Conservation (phyloP, 2,113 vertebrate species). For the Lontra canadensis region DNA sequence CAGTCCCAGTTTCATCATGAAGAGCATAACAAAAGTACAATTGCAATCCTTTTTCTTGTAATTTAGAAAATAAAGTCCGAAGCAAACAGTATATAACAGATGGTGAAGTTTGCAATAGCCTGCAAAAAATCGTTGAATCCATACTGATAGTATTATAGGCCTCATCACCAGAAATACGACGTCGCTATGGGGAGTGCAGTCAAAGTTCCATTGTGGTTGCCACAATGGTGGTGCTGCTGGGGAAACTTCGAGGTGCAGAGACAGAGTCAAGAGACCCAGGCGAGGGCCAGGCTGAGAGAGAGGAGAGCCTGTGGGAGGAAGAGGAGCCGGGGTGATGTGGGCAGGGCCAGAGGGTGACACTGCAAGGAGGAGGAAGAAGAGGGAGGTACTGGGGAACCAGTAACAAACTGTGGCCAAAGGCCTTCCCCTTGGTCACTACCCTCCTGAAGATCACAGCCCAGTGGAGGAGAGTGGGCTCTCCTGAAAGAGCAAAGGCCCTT, state of each 20-base stretch:
- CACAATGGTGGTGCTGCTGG: too few relatives aligned
- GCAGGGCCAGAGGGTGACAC: not conserved
- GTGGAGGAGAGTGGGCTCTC: fast-evolving
- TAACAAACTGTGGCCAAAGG: not conserved
- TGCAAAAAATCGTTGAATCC: not conserved
- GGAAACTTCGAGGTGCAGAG: not conserved
- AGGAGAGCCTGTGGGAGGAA: not conserved
- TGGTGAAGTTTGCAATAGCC: not conserved
- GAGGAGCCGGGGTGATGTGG: too few relatives aligned
- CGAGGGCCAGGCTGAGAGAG: not conserved
- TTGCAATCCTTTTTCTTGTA: not conserved
- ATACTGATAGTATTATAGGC: not conserved
- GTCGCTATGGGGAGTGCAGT: not conserved
- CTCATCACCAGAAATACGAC: not conserved
- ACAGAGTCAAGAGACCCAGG: not conserved
- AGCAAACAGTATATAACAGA: conserved; percentile 1
- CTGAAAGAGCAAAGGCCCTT: not conserved
- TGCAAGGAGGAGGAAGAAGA: not conserved
- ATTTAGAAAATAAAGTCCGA: not conserved
- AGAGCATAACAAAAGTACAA: not conserved
- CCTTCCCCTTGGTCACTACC: not conserved
- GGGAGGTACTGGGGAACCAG: not conserved
- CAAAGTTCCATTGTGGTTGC: not conserved
- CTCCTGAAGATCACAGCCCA: not conserved
- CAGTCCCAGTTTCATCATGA: not conserved